Base-by-base conservation (phyloP, 2,888 invertebrate genomes). In the Agrotis segetum region DNA sequence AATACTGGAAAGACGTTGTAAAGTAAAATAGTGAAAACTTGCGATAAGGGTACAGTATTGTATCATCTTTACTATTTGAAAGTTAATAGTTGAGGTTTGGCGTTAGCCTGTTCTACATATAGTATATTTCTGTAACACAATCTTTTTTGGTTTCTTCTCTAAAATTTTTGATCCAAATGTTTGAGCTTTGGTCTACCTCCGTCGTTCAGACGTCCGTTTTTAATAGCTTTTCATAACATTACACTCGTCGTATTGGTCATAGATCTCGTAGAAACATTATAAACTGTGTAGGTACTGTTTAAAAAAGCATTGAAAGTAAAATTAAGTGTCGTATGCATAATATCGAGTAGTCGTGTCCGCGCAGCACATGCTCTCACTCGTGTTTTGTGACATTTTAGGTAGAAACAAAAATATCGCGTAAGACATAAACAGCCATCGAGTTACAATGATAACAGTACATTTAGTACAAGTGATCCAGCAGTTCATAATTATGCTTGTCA, bases 261-360 rank as follows among this genome's bases (percentile, higher is more conserved):
- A 46, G 5, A 46, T 46, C 46, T 46, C 16, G 19, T 50, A 50
- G 19, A 50, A 19, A 13, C 13, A 2, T 46, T 4, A 13, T 19
- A 52, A 6, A 14, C 6, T 52, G 52, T 52, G 14, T 24, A 53
- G 40, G 40, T 5, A 40, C 11, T n/a, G 46, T 40, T 14, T 2
- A 49, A 63, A 59, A 29, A 50, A 13, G 0, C 17, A 49, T 69
- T 74, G 50, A 65, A 64, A 74, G 56, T 75, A 62, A 61, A 71
- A 75, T 74, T 13, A 55, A 34, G 13, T 24, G 64, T 52, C 55
- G 52, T 46, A 47, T 74, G 74, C 46, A 64, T 69, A 74, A 69
- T 63, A 2, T 17, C 14, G 60, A 16, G 19, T 19, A 13, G 16
- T 19, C 14, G 46, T 19, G 46, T 17, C 50, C 13, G 46, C 46